These are phyloP conservation scores for Micrasema minimum DNA, from an alignment of 1,140 invertebrate species.

Conservation along the genomic window DNA sequence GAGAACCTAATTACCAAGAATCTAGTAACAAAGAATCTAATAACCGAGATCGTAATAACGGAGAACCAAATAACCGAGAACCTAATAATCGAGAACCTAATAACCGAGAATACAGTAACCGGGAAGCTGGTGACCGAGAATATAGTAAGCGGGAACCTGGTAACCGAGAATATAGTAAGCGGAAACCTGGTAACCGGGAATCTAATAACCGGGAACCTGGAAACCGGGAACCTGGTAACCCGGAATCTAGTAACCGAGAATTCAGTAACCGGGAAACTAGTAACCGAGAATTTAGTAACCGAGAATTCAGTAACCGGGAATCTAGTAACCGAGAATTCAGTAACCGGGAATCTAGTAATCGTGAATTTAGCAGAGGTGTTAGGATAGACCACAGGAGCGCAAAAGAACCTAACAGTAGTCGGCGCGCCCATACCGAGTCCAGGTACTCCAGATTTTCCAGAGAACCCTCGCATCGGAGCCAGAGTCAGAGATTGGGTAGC, in stretches of 20 bases:
- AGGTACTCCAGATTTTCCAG: neutral
- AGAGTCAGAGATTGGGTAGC: neutral
- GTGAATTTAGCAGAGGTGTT: too few relatives aligned
- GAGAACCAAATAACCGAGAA: neutral
- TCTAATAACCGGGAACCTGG: neutral
- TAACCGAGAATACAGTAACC: too few relatives aligned
- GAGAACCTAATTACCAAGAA: neutral
- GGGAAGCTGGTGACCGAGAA: neutral
- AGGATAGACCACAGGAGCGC: neutral
- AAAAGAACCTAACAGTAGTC: neutral
- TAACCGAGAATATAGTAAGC: neutral
- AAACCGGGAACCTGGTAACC: neutral
- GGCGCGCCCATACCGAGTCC: neutral
- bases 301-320: neutral
- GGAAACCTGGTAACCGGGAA: neutral
- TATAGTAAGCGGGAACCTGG: neutral
- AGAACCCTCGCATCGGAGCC: neutral
- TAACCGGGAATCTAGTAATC: neutral
- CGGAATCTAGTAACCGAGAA: neutral
- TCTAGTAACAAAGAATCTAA: too few relatives aligned
- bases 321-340: neutral
- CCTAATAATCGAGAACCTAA: too few relatives aligned
- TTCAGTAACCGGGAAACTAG: neutral
- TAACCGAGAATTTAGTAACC: neutral
- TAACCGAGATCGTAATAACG: too few relatives aligned